These are phyloP conservation scores for Enteromius argenteus DNA, from an alignment of 2,797 vertebrate species.

Conservation along the genomic window DNA sequence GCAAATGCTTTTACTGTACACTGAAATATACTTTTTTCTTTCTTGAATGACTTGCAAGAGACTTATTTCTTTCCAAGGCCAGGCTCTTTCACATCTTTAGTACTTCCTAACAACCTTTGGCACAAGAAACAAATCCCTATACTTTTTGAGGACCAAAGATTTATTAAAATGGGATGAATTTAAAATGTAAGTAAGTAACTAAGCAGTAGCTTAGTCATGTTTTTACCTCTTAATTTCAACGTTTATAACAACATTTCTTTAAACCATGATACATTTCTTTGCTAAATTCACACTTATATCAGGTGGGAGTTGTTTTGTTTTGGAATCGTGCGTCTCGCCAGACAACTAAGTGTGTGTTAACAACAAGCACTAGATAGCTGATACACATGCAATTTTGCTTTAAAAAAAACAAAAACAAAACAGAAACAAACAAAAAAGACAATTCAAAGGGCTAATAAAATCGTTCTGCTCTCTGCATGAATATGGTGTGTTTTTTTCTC, in stretches of 20 bases:
- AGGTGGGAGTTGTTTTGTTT: not conserved
- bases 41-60: conserved; percentile 14
- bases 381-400: conserved; percentile 20
- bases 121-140: not conserved
- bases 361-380: conserved; percentile 17
- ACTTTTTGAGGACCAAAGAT: not conserved
- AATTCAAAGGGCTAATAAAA: conserved; percentile 58
- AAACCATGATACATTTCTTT: not conserved
- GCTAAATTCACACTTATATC: not conserved
- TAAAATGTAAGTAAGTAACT: not conserved
- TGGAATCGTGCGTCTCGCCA: not conserved
- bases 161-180: not conserved
- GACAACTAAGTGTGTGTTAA: conserved; percentile 32
- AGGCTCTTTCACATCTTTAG: not conserved
- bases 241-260: not conserved
- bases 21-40: conserved; percentile 5
- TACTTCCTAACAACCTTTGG: not conserved
- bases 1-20: conserved; percentile 24
- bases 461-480: conserved; percentile 24
- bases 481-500: conserved; percentile 1
- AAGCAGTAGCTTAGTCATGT: not conserved
- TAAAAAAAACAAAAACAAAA: not conserved
- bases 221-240: not conserved
- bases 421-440: not conserved
- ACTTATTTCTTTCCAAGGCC: conserved; percentile 23